Evolutionary conservation across 53 echinoderm and acorn worm genomes (phyloP).

Genomic region (Holothuria leucospilota): DNA sequence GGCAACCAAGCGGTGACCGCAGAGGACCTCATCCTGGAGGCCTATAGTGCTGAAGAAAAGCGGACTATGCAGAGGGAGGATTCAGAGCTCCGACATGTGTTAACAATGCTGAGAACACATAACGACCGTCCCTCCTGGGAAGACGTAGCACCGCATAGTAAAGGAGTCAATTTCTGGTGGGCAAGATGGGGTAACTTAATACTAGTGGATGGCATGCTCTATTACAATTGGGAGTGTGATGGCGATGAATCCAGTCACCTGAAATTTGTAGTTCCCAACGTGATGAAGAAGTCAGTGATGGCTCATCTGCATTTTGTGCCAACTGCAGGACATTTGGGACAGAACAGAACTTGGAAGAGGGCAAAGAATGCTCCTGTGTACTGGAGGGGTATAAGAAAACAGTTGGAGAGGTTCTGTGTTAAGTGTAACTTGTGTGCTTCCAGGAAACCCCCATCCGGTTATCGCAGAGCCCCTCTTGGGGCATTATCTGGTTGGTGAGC

Average conservation of each 20-base stretch:
- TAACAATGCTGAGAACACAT: background rate
- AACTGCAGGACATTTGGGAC: constrained; percentile 53
- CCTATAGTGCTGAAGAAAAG: background rate
- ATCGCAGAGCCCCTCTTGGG: background rate
- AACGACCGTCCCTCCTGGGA: constrained; percentile 19
- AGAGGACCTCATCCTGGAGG: background rate
- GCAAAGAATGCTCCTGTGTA: constrained; percentile 16
- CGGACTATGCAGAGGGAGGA: constrained; percentile 9
- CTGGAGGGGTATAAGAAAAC: constrained; percentile 36
- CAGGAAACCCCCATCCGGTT: background rate
- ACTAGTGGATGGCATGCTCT: constrained; percentile 15
- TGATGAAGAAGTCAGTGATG: constrained; percentile 14
- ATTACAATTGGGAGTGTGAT: constrained; percentile 43
- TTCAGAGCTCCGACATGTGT: background rate
- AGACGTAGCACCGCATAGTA: background rate
- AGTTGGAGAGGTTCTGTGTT: constrained; percentile 4
- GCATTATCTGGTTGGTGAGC: background rate
- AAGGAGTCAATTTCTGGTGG: constrained; percentile 36
- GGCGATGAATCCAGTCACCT: background rate
- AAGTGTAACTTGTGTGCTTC: background rate
- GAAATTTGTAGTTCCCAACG: constrained; percentile 39
- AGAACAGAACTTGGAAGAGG: constrained; percentile 25
- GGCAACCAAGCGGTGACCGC: background rate
- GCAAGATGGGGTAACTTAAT: constrained; percentile 35
- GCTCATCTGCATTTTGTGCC: constrained; percentile 15